Base-by-base conservation (phyloP, 1,140 invertebrate species). In the Cyrtorhinus lividipennis region DNA sequence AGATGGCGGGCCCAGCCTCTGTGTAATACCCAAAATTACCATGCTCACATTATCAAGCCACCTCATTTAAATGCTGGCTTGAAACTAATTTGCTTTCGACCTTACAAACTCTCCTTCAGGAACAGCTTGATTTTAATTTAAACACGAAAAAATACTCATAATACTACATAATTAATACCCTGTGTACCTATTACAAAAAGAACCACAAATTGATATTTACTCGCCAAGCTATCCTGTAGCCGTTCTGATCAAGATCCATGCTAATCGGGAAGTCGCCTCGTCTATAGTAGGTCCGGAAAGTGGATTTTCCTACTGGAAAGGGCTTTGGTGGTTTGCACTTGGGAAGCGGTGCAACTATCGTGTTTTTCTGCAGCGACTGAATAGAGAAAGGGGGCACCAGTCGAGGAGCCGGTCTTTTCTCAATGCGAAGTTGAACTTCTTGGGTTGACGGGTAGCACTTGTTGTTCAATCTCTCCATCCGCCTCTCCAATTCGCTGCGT, bases 221-320 rank as follows among this genome's bases (percentile, higher is more conserved):
- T 79, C 91, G 92, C 90, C 91, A 95, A 58, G 82, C 81, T 65
- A 93, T 84, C 72, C 84, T 86, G 70, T 85, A 83, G 64, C 87
- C 86, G 67, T 79, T 81, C 48, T 77, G 82, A 56, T 87, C 82
- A 68, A 87, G 86, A 73, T 92, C 88, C 66, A 93, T 79, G 44
- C 83, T 78, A 18, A 95, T 84, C 1, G 91, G 91, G 70, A 94
- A 87, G 69, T 92, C 86, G 3, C 91, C 90, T 63, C 90, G 79
- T 69, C 88, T 80, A 72, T 93, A 95, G 72, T 87, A 88, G 71
- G 82, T 85, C 62, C 86, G 80, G 76, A 95, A 95, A 62, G 82
- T 76, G 24, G 87, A 88, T 61, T 80, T 70, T 25, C 68, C 67
- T 12, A 68, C 64, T 56, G 66, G 68, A 20, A 72, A 68, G 8